Percentiles rank a stretch among this genome's conserved stretches.
phyloP scores from a whole-genome alignment of 2,797 vertebrate genomes.

The Miichthys miiuy region DNA sequence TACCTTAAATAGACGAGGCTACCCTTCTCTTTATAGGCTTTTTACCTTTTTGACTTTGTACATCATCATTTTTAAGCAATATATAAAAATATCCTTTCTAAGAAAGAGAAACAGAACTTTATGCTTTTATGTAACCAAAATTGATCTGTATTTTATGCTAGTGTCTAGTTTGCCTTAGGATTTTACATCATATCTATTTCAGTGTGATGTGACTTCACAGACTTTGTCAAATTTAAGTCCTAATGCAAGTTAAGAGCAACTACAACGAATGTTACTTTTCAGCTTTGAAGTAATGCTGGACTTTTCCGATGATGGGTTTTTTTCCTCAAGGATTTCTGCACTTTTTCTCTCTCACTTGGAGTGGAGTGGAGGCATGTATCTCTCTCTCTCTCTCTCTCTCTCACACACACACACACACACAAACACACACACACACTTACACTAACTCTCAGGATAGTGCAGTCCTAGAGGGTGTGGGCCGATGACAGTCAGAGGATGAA shows the following conservation, averaged over 20 bases:
- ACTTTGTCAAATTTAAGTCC: slow-evolving; percentile 44
- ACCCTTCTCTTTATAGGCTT: not conserved
- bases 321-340: slow-evolving; percentile 22
- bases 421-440: slow-evolving; percentile 24
- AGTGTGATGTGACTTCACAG: slow-evolving; percentile 39
- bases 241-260: slow-evolving; percentile 40
- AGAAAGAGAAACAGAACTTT: slow-evolving; percentile 1
- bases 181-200: slow-evolving; percentile 34
- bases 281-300: slow-evolving; percentile 52
- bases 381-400: slow-evolving; percentile 26
- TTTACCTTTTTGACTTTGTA: not conserved
- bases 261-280: slow-evolving; percentile 32
- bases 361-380: slow-evolving; percentile 13
- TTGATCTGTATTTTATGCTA: slow-evolving; percentile 21
- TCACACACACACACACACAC: slow-evolving; percentile 22
- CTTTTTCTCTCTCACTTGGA: slow-evolving; percentile 30
- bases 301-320: slow-evolving; percentile 37
- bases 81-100: not conserved
- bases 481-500: slow-evolving; percentile 76
- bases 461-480: slow-evolving; percentile 50
- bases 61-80: not conserved
- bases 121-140: slow-evolving; percentile 16
- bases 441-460: slow-evolving; percentile 46
- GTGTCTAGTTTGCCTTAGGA: slow-evolving; percentile 12
- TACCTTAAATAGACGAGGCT: not conserved